phyloP scores from a whole-genome alignment of 2,113 vertebrate genomes.

The Solenodon paradoxus region DNA sequence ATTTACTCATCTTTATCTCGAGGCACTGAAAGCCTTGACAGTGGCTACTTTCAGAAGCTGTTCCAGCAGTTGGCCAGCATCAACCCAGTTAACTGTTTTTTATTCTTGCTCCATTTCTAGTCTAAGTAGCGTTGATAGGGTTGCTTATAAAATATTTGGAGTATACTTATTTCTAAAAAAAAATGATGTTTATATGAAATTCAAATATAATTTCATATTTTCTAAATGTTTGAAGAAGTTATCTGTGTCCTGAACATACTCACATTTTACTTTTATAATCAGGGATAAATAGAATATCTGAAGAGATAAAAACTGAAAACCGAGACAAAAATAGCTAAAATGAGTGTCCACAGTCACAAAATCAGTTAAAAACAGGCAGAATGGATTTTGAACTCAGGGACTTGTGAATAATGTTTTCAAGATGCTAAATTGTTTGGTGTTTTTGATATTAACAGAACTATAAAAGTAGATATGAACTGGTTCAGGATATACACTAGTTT shows the following conservation, averaged over 20 bases:
- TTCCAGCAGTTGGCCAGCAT: neutral
- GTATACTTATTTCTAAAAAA: neutral
- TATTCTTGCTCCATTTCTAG: neutral
- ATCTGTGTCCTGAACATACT: neutral
- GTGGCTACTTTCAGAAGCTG: neutral
- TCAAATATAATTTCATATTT: neutral
- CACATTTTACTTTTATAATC: neutral
- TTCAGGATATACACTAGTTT: neutral
- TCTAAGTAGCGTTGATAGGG: neutral
- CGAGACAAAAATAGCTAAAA: neutral
- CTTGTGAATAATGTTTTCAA: slow-evolving; percentile 6
- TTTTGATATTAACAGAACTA: neutral
- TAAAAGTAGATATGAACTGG: neutral
- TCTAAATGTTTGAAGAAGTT: neutral
- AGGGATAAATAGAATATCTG: neutral
- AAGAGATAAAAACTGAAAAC: neutral
- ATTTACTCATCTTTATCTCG: neutral
- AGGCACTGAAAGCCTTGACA: neutral
- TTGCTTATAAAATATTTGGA: neutral
- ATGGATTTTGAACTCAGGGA: neutral
- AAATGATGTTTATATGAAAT: neutral
- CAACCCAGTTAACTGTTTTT: neutral
- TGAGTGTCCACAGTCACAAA: neutral
- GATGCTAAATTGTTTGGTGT: neutral
- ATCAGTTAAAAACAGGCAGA: neutral